phyloP scores from a whole-genome alignment of 1,140 invertebrate genomes.

The Callitettix versicolor region DNA sequence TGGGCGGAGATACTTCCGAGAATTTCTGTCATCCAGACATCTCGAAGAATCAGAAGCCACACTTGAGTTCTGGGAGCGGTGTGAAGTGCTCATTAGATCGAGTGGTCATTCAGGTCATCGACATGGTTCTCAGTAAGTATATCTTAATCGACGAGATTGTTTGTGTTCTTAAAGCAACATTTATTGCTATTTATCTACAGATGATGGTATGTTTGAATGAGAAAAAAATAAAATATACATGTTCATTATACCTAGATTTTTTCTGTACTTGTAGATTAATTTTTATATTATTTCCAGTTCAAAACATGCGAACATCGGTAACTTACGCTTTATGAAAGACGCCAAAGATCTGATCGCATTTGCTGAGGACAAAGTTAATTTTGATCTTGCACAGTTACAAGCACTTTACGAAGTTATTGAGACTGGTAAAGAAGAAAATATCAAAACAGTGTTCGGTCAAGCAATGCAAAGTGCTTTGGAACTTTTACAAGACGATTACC shows the following conservation, averaged over 20 bases:
- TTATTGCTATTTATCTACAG: too few species aligned
- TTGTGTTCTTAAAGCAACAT: too few species aligned
- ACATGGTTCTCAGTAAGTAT: neutral
- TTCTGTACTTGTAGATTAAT: too few species aligned
- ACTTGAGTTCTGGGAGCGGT: slow-evolving; percentile 16
- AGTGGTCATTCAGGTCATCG: neutral
- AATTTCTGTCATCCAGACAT: slow-evolving; percentile 11
- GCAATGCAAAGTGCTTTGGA: slow-evolving; percentile 14
- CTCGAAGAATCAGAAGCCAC: slow-evolving; percentile 12
- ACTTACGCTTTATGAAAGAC: slow-evolving; percentile 14
- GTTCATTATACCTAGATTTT: too few species aligned
- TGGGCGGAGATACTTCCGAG: slow-evolving; percentile 10
- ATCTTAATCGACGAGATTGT: too few species aligned
- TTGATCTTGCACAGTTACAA: slow-evolving; percentile 11
- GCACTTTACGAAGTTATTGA: slow-evolving; percentile 11
- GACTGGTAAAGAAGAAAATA: slow-evolving; percentile 12
- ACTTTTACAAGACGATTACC: slow-evolving; percentile 15
- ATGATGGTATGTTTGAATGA: too few species aligned
- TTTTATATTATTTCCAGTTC: neutral
- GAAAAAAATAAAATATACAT: too few species aligned
- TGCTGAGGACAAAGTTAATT: slow-evolving; percentile 15
- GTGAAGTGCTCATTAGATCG: slow-evolving; percentile 1
- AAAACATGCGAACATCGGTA: neutral
- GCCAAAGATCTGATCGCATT: slow-evolving; percentile 11
- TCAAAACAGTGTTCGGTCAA: slow-evolving; percentile 3